phyloP scores from a whole-genome alignment of 1,140 invertebrate genomes.

The Temnothorax nylanderi region DNA sequence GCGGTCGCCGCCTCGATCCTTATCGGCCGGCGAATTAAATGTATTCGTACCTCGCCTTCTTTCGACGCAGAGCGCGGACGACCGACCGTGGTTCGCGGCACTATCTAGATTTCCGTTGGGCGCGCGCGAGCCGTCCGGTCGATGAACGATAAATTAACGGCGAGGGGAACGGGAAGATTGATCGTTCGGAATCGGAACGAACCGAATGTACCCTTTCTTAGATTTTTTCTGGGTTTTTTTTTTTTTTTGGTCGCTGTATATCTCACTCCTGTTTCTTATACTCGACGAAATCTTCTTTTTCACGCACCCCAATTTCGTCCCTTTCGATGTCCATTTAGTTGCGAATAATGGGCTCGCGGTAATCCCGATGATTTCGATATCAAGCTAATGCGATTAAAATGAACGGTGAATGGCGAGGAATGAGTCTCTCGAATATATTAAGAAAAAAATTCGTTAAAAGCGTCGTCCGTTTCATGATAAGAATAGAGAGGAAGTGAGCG shows the following conservation, averaged over 20 bases:
- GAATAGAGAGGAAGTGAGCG: background rate
- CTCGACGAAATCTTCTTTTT: background rate
- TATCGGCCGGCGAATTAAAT: conserved; percentile 70
- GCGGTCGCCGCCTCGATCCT: conserved; percentile 37
- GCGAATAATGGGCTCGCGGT: conserved; percentile 12
- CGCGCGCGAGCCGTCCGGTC: conserved; percentile 55
- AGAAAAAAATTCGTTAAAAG: background rate
- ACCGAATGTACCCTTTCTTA: conserved; percentile 18
- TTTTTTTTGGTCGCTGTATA: background rate
- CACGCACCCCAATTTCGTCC: conserved; percentile 24
- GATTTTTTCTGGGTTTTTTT: background rate
- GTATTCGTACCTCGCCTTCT: conserved; percentile 35
- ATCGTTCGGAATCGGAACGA: conserved; percentile 55
- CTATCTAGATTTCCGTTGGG: conserved; percentile 44
- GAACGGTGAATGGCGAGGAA: conserved; percentile 1
- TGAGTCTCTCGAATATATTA: background rate
- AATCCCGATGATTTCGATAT: background rate
- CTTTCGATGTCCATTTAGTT: conserved; percentile 1
- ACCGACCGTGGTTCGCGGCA: background rate
- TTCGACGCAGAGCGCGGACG: conserved; percentile 2
- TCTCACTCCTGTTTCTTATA: background rate
- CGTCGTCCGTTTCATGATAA: background rate
- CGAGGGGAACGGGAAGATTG: conserved; percentile 50
- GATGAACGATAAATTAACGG: conserved; percentile 68
- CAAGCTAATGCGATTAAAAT: conserved; percentile 3